These are phyloP conservation scores for Sipha maydis DNA, from an alignment of 2,888 invertebrate species.

Conservation along the genomic window DNA sequence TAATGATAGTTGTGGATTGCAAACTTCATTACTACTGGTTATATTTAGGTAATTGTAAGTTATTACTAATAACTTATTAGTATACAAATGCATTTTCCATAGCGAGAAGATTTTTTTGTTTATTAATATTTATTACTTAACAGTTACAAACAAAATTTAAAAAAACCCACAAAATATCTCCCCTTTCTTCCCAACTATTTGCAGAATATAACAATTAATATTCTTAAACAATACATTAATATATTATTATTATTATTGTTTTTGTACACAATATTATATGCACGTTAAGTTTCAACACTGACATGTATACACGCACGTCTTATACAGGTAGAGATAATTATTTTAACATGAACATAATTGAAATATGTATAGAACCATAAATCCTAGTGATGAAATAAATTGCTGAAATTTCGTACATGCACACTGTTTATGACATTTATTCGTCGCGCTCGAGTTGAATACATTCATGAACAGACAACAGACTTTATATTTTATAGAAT, in stretches of 20 bases:
- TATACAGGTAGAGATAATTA: neutral
- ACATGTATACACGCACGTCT: neutral
- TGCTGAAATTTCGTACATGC: neutral
- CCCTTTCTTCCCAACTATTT: too few relatives aligned
- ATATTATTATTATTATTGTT: neutral
- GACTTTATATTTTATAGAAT: neutral
- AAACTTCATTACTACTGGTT: too few relatives aligned
- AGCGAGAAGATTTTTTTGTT: neutral
- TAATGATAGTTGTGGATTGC: too few relatives aligned
- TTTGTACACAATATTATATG: neutral
- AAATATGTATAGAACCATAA: neutral
- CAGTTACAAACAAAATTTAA: neutral
- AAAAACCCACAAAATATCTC: neutral
- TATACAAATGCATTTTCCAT: neutral
- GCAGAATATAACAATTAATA: neutral
- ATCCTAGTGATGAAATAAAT: neutral
- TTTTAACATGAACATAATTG: constrained; percentile 12
- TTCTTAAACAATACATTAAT: neutral
- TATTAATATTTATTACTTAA: neutral
- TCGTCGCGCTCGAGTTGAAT: neutral
- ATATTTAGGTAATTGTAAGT: too few relatives aligned
- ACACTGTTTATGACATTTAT: neutral
- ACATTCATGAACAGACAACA: neutral
- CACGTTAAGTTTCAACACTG: neutral
- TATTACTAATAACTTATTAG: too few relatives aligned